Percentiles rank a stretch among this genome's conserved stretches.
Conservation (phyloP, 2,888 invertebrate genomes). For the Polymixis flavicincta region DNA sequence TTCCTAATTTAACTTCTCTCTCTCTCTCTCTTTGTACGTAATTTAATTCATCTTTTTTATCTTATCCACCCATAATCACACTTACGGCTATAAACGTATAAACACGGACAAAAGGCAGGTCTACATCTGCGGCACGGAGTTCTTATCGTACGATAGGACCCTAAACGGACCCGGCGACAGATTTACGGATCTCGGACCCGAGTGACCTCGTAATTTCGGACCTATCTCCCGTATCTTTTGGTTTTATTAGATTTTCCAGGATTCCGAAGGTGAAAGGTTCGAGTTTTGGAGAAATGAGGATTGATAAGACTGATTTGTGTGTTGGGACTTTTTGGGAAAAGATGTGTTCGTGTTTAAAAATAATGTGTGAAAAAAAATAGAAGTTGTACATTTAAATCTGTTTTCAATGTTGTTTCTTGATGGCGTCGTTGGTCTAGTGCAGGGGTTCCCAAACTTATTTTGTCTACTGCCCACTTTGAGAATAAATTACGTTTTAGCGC, state of each 20-base stretch:
- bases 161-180: conserved; percentile 64
- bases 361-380: not conserved
- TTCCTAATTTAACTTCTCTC: not conserved
- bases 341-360: conserved; percentile 11
- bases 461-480: too few relatives aligned
- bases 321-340: conserved; percentile 34
- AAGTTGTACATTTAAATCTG: not conserved
- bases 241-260: conserved; percentile 68
- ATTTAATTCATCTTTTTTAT: conserved; percentile 39
- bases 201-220: conserved; percentile 69
- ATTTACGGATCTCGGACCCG: conserved; percentile 69
- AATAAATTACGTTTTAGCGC: too few relatives aligned
- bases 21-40: not conserved
- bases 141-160: conserved; percentile 65
- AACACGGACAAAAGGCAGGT: conserved; percentile 58
- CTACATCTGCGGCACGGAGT: conserved; percentile 52
- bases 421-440: too few relatives aligned
- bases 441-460: too few relatives aligned
- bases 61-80: conserved; percentile 26
- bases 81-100: conserved; percentile 47
- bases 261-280: conserved; percentile 66
- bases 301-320: conserved; percentile 67
- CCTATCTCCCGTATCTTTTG: conserved; percentile 67
- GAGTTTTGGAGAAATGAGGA: conserved; percentile 61
- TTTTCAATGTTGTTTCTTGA: too few relatives aligned